Evolutionary conservation across 2,888 invertebrate genomes (phyloP).

Genomic region (Nemurella pictetii): DNA sequence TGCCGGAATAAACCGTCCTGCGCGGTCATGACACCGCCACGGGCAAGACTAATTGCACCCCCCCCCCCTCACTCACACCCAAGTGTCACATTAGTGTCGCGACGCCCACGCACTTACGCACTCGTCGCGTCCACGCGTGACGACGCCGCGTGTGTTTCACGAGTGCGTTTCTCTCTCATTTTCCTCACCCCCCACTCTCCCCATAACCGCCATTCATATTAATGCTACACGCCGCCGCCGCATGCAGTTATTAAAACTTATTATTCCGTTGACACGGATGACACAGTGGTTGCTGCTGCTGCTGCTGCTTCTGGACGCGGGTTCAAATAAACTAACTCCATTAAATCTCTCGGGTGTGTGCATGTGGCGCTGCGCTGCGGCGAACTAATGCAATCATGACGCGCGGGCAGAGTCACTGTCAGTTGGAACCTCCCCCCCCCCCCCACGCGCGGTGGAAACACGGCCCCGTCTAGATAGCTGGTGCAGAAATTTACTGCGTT

Average conservation of each 20-base stretch:
- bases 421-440: neutral
- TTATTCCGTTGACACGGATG: neutral
- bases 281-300: neutral
- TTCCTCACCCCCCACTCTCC: too few species aligned
- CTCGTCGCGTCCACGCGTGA: neutral
- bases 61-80: neutral
- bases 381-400: neutral
- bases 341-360: neutral
- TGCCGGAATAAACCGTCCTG: too few species aligned
- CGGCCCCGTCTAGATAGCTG: too few species aligned
- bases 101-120: neutral
- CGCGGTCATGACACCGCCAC: too few species aligned
- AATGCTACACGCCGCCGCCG: neutral
- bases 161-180: too few species aligned
- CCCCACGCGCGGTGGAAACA: too few species aligned
- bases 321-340: neutral
- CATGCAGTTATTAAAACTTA: neutral
- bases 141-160: neutral
- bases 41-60: too few species aligned
- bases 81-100: neutral
- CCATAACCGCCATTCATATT: neutral
- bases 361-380: neutral
- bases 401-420: neutral
- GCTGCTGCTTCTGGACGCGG: neutral
- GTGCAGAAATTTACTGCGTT: neutral